phyloP scores from a whole-genome alignment of 2,113 vertebrate species.

The Equus przewalskii region DNA sequence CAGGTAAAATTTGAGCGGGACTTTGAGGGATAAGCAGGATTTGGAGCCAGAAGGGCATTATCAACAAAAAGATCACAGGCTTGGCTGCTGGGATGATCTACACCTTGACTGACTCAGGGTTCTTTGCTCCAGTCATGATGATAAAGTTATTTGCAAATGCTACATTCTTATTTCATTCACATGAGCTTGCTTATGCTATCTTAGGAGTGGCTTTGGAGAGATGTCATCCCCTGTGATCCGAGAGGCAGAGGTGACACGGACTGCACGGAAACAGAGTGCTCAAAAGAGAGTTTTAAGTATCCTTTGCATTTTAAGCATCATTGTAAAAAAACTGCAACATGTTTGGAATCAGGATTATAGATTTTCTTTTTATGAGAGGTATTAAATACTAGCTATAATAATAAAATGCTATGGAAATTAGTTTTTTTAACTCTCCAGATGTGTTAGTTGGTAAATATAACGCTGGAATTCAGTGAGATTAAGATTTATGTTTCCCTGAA shows the following conservation, averaged over 20 bases:
- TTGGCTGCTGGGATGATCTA: not conserved
- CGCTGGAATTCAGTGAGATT: constrained; percentile 28
- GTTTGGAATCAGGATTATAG: not conserved
- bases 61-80: not conserved
- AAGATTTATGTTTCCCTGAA: constrained; percentile 46
- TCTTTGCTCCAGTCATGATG: not conserved
- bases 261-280: constrained; percentile 89
- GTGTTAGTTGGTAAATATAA: not conserved
- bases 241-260: constrained; percentile 87
- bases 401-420: constrained; percentile 42
- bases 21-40: constrained; percentile 9
- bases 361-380: constrained; percentile 22
- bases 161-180: constrained; percentile 26
- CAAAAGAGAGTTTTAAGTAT: constrained; percentile 94
- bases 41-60: not conserved
- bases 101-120: not conserved
- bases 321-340: not conserved
- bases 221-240: constrained; percentile 87
- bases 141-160: constrained; percentile 13
- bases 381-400: not conserved
- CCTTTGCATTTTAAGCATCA: constrained; percentile 86
- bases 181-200: constrained; percentile 40
- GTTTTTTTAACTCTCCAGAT: not conserved
- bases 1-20: not conserved
- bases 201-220: constrained; percentile 85